phyloP scores from a whole-genome alignment of 2,113 vertebrate genomes.

The Ellobius talpinus region DNA sequence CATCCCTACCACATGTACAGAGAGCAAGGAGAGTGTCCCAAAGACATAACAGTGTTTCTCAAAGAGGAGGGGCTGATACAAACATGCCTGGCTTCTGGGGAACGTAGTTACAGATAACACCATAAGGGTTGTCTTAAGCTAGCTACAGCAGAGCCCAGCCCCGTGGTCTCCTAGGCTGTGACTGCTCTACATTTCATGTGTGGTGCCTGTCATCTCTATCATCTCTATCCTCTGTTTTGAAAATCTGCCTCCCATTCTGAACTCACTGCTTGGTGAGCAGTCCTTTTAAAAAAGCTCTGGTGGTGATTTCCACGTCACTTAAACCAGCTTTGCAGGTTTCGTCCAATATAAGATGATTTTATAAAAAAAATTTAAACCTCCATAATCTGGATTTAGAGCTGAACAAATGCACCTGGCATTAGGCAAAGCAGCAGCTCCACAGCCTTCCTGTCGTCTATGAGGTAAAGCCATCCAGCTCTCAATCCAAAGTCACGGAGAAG shows the following conservation, averaged over 20 bases:
- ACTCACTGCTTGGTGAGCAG: background rate
- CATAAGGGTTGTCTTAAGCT: background rate
- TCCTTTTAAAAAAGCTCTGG: slow-evolving; percentile 20
- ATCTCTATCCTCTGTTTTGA: background rate
- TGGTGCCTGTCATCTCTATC: background rate
- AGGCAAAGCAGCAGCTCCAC: background rate
- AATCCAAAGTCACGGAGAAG: background rate
- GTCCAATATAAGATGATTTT: background rate
- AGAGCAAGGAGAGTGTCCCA: background rate
- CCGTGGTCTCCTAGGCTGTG: background rate
- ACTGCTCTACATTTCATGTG: background rate
- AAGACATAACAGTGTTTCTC: no score
- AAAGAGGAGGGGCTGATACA: no score
- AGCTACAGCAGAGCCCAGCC: background rate
- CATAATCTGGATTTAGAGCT: slow-evolving; percentile 56
- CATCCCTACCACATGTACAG: background rate
- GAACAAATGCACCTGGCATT: slow-evolving; percentile 18
- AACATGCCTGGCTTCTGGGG: no score
- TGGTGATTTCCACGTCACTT: slow-evolving; percentile 24
- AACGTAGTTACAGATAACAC: background rate
- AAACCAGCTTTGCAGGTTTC: background rate
- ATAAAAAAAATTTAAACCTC: slow-evolving; percentile 12
- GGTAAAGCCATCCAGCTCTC: background rate
- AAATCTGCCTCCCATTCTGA: background rate
- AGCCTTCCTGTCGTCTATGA: background rate